Percentiles rank a stretch among this genome's conserved stretches.
Conservation (phyloP, 2,888 invertebrate genomes). For the Conchocele bisecta region DNA sequence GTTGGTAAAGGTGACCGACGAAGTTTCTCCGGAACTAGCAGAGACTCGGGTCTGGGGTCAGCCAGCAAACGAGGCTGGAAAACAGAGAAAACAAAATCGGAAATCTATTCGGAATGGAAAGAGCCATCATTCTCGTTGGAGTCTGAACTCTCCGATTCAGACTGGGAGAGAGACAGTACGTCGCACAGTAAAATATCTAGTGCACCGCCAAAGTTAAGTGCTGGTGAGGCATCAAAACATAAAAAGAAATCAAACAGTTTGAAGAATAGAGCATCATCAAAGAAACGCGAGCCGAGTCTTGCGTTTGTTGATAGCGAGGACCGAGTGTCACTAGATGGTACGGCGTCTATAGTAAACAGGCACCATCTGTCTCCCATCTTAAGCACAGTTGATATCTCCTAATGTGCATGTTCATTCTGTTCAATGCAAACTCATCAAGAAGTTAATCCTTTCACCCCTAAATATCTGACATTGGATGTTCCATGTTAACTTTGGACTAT, state of each 20-base stretch:
- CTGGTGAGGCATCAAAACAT: constrained; percentile 10
- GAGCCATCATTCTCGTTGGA: constrained; percentile 40
- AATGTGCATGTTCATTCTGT: too few species aligned
- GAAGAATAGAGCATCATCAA: constrained; percentile 20
- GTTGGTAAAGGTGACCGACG: constrained; percentile 42
- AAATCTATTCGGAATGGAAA: constrained; percentile 26
- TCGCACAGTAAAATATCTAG: constrained; percentile 41
- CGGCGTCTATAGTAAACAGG: not conserved
- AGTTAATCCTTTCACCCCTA: too few species aligned
- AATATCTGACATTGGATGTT: too few species aligned
- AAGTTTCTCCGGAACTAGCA: constrained; percentile 55
- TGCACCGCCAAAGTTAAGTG: constrained; percentile 54
- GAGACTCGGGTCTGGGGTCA: constrained; percentile 71
- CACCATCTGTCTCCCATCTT: constrained; percentile 23
- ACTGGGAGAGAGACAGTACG: constrained; percentile 22
- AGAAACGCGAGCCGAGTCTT: constrained; percentile 36
- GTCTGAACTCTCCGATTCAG: constrained; percentile 52
- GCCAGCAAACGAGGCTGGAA: constrained; percentile 56
- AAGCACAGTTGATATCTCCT: constrained; percentile 53
- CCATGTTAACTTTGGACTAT: too few species aligned
- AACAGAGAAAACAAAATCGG: not conserved
- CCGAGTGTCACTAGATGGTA: not conserved
- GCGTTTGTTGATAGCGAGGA: constrained; percentile 39
- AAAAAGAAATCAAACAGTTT: constrained; percentile 57
- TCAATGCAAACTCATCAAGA: too few species aligned